Conservation (phyloP, 2,888 invertebrate genomes). For the Patella caerulea region DNA sequence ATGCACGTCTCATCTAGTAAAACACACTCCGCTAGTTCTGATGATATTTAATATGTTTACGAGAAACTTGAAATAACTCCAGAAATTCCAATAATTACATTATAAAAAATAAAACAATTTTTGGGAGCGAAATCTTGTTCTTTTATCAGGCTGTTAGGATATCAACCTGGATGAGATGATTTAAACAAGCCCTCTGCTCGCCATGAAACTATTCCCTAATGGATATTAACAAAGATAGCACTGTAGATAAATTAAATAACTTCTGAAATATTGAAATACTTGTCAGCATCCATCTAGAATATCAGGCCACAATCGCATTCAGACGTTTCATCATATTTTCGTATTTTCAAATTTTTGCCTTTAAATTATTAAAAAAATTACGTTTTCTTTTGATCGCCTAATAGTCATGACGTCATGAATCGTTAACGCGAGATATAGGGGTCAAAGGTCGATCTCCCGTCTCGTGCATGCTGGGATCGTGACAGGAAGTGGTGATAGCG, state of each 20-base stretch:
- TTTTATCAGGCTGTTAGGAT: too few species aligned
- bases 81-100: too few species aligned
- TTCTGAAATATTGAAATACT: not conserved
- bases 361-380: not conserved
- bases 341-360: not conserved
- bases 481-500: slow-evolving; percentile 6
- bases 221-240: too few species aligned
- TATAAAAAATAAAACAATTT: too few species aligned
- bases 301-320: not conserved
- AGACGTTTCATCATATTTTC: slow-evolving; percentile 5
- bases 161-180: too few species aligned
- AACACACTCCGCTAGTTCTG: too few species aligned
- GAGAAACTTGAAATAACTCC: too few species aligned
- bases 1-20: too few species aligned
- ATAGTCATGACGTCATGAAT: not conserved
- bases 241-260: not conserved
- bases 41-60: too few species aligned
- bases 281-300: not conserved
- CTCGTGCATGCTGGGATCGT: not conserved
- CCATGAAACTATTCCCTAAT: too few species aligned
- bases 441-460: slow-evolving; percentile 10
- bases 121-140: too few species aligned
- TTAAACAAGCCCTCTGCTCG: too few species aligned
- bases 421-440: slow-evolving; percentile 5
- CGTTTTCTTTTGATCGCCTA: not conserved